A percentile compares a stretch with the other conserved stretches of the same genome.
Conservation (phyloP, 2,888 invertebrate genomes). For the Oligia fasciuncula region DNA sequence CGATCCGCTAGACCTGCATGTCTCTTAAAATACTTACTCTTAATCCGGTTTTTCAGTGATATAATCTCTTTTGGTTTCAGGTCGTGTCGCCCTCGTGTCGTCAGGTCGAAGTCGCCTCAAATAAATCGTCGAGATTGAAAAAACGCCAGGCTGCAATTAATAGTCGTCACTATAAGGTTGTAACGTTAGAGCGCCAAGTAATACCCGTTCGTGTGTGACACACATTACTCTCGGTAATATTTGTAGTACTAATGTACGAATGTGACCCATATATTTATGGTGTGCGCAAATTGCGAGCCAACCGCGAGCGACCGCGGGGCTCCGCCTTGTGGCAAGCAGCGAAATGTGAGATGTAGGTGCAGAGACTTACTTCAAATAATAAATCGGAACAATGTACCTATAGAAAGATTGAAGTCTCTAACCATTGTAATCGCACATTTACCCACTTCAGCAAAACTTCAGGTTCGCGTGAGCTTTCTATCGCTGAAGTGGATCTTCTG, state of each 20-base stretch:
- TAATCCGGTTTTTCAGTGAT: neutral
- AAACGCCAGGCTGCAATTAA: constrained; percentile 68
- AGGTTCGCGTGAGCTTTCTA: neutral
- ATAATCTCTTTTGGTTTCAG: neutral
- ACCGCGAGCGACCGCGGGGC: constrained; percentile 20
- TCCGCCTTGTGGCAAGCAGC: constrained; percentile 14
- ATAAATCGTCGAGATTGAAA: constrained; percentile 57
- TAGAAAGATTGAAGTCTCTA: neutral
- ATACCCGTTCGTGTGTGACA: constrained; percentile 63
- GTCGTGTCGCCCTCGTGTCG: constrained; percentile 59
- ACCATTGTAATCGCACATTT: neutral
- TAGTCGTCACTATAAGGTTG: constrained; percentile 58
- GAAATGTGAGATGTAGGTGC: neutral
- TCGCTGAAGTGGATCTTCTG: constrained; percentile 4
- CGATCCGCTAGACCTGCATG: too few relatives aligned
- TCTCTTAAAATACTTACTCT: constrained; percentile 2
- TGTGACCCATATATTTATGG: constrained; percentile 60
- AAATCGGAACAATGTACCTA: neutral
- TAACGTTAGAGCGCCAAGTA: constrained; percentile 58
- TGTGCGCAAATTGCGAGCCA: constrained; percentile 33
- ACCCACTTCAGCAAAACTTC: neutral
- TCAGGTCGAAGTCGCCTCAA: constrained; percentile 38
- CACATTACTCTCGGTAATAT: constrained; percentile 62
- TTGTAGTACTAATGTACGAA: constrained; percentile 58
- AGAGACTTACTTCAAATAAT: constrained; percentile 6